Evolutionary conservation across 2,113 vertebrate species (phyloP).

Genomic region (Glareola pratincola): DNA sequence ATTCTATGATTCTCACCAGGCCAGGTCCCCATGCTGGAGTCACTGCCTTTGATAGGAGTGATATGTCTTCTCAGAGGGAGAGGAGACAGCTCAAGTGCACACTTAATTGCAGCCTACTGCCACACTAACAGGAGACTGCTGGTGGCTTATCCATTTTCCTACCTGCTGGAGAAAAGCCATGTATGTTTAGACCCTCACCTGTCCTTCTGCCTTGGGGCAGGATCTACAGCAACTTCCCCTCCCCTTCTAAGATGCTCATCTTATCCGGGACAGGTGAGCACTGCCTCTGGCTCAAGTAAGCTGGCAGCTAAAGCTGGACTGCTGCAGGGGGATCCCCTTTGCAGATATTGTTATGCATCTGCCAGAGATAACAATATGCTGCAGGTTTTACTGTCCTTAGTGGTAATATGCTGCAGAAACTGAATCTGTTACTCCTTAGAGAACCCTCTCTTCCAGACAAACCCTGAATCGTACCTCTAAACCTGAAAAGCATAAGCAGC

Average conservation of each 20-base stretch:
- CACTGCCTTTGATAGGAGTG: background rate
- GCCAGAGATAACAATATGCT: background rate
- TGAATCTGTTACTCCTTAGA: background rate
- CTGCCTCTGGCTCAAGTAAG: background rate
- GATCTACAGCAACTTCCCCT: background rate
- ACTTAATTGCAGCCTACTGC: background rate
- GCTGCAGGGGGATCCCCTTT: background rate
- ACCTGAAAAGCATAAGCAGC: background rate
- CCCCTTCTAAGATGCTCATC: background rate
- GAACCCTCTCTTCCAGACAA: background rate
- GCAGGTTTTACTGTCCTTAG: background rate
- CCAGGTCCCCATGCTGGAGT: too few relatives aligned
- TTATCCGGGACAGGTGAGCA: background rate
- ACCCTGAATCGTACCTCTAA: background rate
- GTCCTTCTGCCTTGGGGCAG: background rate
- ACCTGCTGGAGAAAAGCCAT: background rate
- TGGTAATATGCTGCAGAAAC: background rate
- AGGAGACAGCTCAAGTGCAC: background rate
- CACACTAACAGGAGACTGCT: background rate
- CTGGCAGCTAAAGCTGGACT: background rate
- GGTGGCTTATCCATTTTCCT: background rate
- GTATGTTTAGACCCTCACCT: background rate
- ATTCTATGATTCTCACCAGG: background rate
- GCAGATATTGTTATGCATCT: background rate
- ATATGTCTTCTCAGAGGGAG: background rate